A percentile compares a stretch with the other conserved stretches of the same genome.
Conservation (phyloP, 2,113 vertebrate species). For the Daboia siamensis region DNA sequence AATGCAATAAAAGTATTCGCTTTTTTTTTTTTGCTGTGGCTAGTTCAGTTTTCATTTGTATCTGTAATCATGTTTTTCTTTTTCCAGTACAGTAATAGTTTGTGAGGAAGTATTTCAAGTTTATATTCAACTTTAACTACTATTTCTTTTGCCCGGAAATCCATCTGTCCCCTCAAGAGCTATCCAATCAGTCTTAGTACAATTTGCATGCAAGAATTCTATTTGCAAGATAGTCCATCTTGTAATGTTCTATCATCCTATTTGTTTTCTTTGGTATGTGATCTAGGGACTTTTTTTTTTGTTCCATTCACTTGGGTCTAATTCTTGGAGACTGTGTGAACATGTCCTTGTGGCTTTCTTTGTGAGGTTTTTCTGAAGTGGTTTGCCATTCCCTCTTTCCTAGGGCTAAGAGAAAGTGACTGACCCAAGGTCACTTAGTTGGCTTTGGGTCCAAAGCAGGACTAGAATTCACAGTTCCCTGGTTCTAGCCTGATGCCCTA, state of each 20-base stretch:
- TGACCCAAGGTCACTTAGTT: background rate
- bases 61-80: background rate
- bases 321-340: background rate
- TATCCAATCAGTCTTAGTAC: background rate
- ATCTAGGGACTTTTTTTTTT: background rate
- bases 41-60: background rate
- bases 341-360: background rate
- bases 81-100: background rate
- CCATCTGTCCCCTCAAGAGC: background rate
- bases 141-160: background rate
- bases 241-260: background rate
- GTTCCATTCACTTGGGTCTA: background rate
- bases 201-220: background rate
- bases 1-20: too few species aligned
- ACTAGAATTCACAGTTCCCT: background rate
- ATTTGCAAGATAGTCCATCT: background rate
- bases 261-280: background rate
- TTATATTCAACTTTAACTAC: background rate
- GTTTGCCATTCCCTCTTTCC: background rate
- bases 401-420: background rate
- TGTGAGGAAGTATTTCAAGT: background rate
- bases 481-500: background rate
- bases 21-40: background rate
- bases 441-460: background rate
- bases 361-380: background rate